A percentile compares a stretch with the other conserved stretches of the same genome.
These are phyloP conservation scores for Vulpes vulpes DNA, from an alignment of 2,113 vertebrate species.

Conservation along the genomic window DNA sequence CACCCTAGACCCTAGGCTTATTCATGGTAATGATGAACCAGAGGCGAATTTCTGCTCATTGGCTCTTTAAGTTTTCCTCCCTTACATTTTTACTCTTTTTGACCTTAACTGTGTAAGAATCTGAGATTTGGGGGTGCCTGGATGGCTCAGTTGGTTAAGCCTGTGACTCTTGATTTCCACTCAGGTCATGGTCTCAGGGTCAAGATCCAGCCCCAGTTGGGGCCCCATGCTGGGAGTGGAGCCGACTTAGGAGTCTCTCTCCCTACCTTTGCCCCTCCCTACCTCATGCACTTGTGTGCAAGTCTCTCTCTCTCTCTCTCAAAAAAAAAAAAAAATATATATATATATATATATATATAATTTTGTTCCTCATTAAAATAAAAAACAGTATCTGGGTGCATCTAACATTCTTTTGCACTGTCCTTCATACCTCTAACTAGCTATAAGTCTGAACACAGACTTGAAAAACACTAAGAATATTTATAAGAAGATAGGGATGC, in stretches of 20 bases:
- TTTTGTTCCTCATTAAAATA: conserved; percentile 8
- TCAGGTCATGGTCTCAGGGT: neutral
- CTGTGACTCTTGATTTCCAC: neutral
- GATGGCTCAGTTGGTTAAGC: neutral
- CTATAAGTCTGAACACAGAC: neutral
- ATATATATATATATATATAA: no score
- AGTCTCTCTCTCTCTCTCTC: neutral
- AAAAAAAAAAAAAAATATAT: neutral
- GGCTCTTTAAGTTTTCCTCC: neutral
- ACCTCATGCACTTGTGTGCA: no score
- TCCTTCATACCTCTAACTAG: neutral
- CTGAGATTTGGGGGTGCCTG: neutral
- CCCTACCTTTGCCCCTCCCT: neutral
- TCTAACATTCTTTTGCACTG: neutral
- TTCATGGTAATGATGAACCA: neutral
- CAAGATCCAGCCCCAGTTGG: neutral
- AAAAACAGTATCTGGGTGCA: neutral
- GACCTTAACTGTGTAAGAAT: neutral
- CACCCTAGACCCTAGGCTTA: neutral
- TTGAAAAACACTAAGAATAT: neutral
- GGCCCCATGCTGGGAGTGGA: neutral
- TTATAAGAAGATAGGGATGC: no score
- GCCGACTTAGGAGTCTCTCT: neutral
- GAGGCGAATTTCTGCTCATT: neutral
- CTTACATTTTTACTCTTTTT: neutral